Evolutionary conservation across 2,113 vertebrate genomes (phyloP).

Genomic region (Hemiprocne comata): DNA sequence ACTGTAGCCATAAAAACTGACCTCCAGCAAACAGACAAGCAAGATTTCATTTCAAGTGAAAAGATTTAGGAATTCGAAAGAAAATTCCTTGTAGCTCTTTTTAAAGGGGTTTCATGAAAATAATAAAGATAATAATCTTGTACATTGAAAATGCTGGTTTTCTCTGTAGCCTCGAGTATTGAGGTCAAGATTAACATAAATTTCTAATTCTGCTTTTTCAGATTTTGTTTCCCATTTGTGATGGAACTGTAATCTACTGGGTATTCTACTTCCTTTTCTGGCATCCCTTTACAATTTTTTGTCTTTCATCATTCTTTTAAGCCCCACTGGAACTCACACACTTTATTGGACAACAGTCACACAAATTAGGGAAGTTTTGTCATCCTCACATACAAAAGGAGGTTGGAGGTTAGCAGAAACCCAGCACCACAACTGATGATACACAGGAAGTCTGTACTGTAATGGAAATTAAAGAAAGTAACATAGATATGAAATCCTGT

Average conservation of each 20-base stretch:
- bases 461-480: slow-evolving; percentile 8
- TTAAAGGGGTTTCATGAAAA: background rate
- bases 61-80: background rate
- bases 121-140: background rate
- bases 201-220: background rate
- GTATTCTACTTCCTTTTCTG: background rate
- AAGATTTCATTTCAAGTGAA: background rate
- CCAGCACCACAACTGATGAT: background rate
- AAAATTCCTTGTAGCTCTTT: background rate
- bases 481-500: slow-evolving; percentile 5
- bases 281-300: background rate
- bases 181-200: background rate
- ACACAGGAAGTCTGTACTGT: background rate
- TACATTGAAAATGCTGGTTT: background rate
- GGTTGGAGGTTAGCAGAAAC: background rate
- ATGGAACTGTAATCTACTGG: background rate
- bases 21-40: background rate
- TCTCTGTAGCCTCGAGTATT: background rate
- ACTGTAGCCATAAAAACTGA: background rate
- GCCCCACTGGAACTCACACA: background rate
- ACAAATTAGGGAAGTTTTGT: background rate
- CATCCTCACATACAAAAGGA: background rate
- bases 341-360: background rate
- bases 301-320: background rate
- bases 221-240: background rate